Evolutionary conservation across 2,888 invertebrate genomes (phyloP), one percentile per base, ranked within the genome.

Genomic region (Acrocyrtus sp.): DNA sequence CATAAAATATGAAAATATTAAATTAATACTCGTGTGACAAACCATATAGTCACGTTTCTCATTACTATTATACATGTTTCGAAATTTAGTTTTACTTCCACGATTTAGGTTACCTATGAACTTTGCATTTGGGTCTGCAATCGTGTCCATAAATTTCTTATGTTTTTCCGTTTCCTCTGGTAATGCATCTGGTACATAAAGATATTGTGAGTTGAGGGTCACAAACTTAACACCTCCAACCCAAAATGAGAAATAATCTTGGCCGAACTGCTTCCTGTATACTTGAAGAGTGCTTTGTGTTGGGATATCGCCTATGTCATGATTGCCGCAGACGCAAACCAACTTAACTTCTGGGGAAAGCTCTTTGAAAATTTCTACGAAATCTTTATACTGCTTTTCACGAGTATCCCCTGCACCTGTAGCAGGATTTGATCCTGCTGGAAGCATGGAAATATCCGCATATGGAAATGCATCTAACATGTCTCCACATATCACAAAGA

Each of bases 281-380:
- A 78, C 62, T 43, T 82, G 74, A 6, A 87, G 81, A 4, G 84
- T 81, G 41, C 83, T 78, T n/a, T 66, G 63, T 0, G 86, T 85
- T 6, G 87, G 87, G 2, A 78, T 81, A 77, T 87, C 83, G 4
- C 87, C 87, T 24, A 87, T 82, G 79, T 87, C 87, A 80, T 87
- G 87, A 80, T 87, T 87, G 1, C 87, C 87, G 81, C 86, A 86
- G 12, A 87, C 84, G 78, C 86, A 87, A 34, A 87, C 83, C 51
- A 86, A 78, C 45, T 85, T 85, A 51, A 87, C 85, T 3, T 83
- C 82, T 2, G 84, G 81, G 72, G 85, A 81, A 15, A 87, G 75
- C 15, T 81, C 75, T 27, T 83, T 82, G 68, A 86, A 84, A 80
- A 77, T 65, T 50, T 69, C 45, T 0, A 63, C 60, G 27, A 86